Evolutionary conservation across 2,888 invertebrate genomes (phyloP), one percentile per base, ranked within the genome.

Genomic region (Salticus scenicus): DNA sequence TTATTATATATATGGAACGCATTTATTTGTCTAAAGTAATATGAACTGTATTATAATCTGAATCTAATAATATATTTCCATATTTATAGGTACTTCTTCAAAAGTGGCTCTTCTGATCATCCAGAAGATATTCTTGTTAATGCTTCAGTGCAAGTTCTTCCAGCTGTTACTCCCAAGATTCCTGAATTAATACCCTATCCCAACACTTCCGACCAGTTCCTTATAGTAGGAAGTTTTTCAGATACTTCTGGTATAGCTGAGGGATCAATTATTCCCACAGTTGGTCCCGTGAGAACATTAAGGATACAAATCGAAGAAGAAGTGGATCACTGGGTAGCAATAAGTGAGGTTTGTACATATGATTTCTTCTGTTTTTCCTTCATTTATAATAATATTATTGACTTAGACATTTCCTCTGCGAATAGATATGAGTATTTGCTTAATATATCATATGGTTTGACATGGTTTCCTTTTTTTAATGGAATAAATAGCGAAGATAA

Each of bases 61-160:
- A n/a, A n/a, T n/a, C n/a, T n/a, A n/a, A n/a, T n/a, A n/a, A n/a
- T n/a, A n/a, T n/a, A 17, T 1, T 2, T 67, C 17, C 17, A 47
- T 51, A n/a, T n/a, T 14, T 74, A 69, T 90, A 96, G 96, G 89
- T 97, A 94, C 92, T 92, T 94, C 87, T 95, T 97, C 90, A 94
- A 95, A 85, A 97, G 97, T 91, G 97, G 97, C 33, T 98, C 97
- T 91, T 94, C 94, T 0, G 96, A 97, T 89, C 97, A 98, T 92
- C 94, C 95, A 0, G 95, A 95, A 0, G 98, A 98, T 92, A 95
- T 94, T 89, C 95, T 98, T 90, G 94, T 95, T 90, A 95, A 97
- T 89, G 96, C 97, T 0, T 95, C 95, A 0, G 94, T 98, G 2
- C 97, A 98, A 92, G 93, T 96, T 5, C 91, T 95, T 76, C 94